A percentile compares a stretch with the other conserved stretches of the same genome.
Evolutionary conservation across 2,113 vertebrate genomes (phyloP).

Genomic region (Campylomormyrus numenius): DNA sequence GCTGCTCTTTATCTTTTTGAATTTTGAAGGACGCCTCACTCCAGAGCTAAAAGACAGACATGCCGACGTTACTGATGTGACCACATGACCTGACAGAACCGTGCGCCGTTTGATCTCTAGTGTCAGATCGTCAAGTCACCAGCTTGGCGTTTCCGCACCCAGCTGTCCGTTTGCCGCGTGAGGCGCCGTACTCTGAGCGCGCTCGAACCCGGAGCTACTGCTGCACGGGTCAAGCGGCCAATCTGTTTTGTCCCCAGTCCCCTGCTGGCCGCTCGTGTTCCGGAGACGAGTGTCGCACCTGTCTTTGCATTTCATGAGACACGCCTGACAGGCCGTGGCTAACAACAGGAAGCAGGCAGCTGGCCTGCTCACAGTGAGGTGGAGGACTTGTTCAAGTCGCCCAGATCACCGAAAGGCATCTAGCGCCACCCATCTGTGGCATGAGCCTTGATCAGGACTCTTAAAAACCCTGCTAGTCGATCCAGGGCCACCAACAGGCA

Average conservation of each 20-base stretch:
- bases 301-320: neutral
- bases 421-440: neutral
- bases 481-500: neutral
- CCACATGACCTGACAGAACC: neutral
- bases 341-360: neutral
- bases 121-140: neutral
- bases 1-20: neutral
- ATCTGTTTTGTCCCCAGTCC: neutral
- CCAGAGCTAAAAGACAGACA: neutral
- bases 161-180: neutral
- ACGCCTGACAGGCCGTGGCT: neutral
- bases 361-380: neutral
- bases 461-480: neutral
- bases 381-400: neutral
- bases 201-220: neutral
- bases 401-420: neutral
- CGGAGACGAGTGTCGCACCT: neutral
- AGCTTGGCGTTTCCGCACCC: neutral
- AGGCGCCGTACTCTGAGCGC: neutral
- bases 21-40: neutral
- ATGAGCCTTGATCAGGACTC: neutral
- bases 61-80: neutral
- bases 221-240: neutral
- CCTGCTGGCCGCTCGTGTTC: neutral
- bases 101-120: neutral